Evolutionary conservation across 2,797 vertebrate species (phyloP), one percentile per base, ranked within the genome.

Genomic region (Hylomyscus alleni): DNA sequence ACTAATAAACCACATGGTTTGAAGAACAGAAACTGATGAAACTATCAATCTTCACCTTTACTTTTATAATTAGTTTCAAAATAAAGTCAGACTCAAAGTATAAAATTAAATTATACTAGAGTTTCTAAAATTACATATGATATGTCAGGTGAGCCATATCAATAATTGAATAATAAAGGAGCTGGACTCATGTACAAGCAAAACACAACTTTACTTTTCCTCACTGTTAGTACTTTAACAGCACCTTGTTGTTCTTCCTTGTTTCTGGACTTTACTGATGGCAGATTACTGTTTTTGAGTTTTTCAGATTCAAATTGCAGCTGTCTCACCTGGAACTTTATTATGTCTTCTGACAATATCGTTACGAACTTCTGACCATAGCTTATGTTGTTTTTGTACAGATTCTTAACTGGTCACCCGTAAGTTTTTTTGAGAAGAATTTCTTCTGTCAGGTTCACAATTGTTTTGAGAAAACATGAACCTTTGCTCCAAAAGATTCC

Each of bases 51-150:
- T 91, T 73, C 34, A 94, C 2, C 94, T 77, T 29, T 62, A 92
- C 24, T 92, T 88, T 90, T 95, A 58, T 84, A 90, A 80, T 90
- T 84, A 87, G n/a, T 95, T 47, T 67, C 44, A 88, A 56, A 65
- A 24, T 44, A 95, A 88, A 93, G 87, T 26, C 44, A 90, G 82
- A 90, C 37, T 47, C 76, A 90, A 65, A 52, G 50, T 80, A 83
- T 89, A 95, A 93, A 89, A 69, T 82, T 96, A 94, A 92, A 80
- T 19, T 90, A 24, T 80, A 92, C 78, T 89, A 22, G 81, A 77
- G 86, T 86, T 93, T 95, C 17, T n/a, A 72, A 58, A 93, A 81
- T 93, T 82, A 80, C 3, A 75, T 77, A 50, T 92, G 47, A 15
- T 69, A 15, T 69, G 20, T 60, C 29, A 93, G 47, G 44, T 69